Evolutionary conservation across 2,113 vertebrate genomes (phyloP), one percentile per base, ranked within the genome.

Genomic region (Campylomormyrus numenius): DNA sequence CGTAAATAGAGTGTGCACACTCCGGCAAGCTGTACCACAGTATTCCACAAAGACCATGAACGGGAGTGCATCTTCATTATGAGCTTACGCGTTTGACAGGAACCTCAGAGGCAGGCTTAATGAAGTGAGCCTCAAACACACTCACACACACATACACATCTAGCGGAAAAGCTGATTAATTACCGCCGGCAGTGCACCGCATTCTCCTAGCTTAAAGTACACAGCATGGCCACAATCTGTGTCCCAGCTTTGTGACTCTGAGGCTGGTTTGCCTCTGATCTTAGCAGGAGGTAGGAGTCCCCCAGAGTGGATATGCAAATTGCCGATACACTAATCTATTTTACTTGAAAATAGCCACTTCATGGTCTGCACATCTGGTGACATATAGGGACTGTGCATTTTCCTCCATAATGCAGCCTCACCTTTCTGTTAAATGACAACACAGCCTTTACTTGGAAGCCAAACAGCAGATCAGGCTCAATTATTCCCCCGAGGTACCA

Each of bases 1-100:
- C 83, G 91, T 92, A 91, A 90, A 91, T 88, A 85, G 90, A 92
- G 89, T 84, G 86, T 83, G 88, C 90, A 66, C 62, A 66, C 27
- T 89, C 2, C 21, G 42, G 91, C 50, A 90, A 91, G 88, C 92
- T 77, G 90, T 87, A n/a, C 86, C 27, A 93, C 94, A 92, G 89
- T 91, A 88, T 92, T 95, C 92, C 90, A 84, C 58, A 62, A 56
- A 92, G 66, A 83, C n/a, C 45, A 74, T 90, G 90, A 93, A 91
- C 87, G 88, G 90, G 91, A 85, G 89, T 89, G 89, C 46, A 83
- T 90, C 92, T 93, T 94, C 91, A 94, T 95, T 93, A 93, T 87
- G 89, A 88, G 91, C 84, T 91, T 88, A 88, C 85, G n/a, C 21
- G 46, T 87, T 10, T 52, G 80, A 77, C 19, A 35, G 42, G 45